Conservation (phyloP, 2,888 invertebrate genomes). For the Strigamia maritima region DNA sequence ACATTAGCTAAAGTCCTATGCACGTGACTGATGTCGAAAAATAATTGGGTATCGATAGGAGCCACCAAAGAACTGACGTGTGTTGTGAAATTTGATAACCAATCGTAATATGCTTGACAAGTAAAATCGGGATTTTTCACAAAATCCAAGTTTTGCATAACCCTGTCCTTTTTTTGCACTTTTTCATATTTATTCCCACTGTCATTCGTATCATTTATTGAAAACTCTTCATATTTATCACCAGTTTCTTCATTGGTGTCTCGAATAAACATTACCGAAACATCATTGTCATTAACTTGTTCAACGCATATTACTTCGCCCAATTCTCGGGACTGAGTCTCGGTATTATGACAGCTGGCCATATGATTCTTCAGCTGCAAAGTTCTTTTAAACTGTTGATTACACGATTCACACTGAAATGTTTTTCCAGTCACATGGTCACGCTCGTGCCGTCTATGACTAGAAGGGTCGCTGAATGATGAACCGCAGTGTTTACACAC, state of each 20-base stretch:
- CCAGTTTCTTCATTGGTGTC: neutral
- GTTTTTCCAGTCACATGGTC: constrained; percentile 40
- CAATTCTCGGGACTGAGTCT: neutral
- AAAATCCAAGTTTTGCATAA: neutral
- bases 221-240: neutral
- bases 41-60: neutral
- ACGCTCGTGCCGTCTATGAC: constrained; percentile 42
- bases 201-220: neutral
- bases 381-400: constrained; percentile 42
- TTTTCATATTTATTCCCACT: neutral
- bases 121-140: constrained; percentile 35
- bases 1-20: constrained; percentile 21
- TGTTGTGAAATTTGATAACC: constrained; percentile 31
- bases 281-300: neutral
- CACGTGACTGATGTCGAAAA: constrained; percentile 26
- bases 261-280: neutral
- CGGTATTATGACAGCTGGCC: neutral
- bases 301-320: constrained; percentile 2
- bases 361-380: constrained; percentile 42
- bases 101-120: constrained; percentile 38
- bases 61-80: neutral
- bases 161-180: neutral
- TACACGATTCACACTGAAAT: constrained; percentile 43
- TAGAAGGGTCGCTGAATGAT: constrained; percentile 43
- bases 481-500: constrained; percentile 43